These are phyloP conservation scores for Echiichthys vipera DNA, from an alignment of 2,797 vertebrate species.

Conservation along the genomic window DNA sequence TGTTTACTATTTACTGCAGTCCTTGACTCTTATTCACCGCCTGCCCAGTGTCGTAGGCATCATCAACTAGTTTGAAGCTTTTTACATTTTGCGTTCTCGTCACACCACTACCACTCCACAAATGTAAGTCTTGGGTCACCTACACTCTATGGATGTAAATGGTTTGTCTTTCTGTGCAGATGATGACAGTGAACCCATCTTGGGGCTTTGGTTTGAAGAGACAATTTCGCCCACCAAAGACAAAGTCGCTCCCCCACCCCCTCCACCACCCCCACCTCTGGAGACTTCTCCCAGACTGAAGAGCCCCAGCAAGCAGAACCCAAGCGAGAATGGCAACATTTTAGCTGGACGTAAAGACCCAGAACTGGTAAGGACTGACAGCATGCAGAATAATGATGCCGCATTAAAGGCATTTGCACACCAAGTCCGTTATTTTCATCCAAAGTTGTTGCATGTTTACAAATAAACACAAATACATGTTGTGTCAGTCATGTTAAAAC, in stretches of 20 bases:
- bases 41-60: slow-evolving; percentile 67
- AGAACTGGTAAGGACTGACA: slow-evolving; percentile 89
- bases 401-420: no score
- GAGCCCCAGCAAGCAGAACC: slow-evolving; percentile 94
- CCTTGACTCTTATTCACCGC: slow-evolving; percentile 56
- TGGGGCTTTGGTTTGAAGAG: slow-evolving; percentile 99
- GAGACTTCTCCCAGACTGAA: slow-evolving; percentile 95
- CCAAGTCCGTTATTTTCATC: no score
- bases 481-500: no score
- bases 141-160: slow-evolving; percentile 18
- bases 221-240: slow-evolving; percentile 99
- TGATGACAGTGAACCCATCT: slow-evolving; percentile 98
- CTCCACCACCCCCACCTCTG: slow-evolving; percentile 92
- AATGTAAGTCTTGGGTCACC: slow-evolving; percentile 22
- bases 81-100: slow-evolving; percentile 60
- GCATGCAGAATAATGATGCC: not conserved
- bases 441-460: no score
- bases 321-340: slow-evolving; percentile 96
- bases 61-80: slow-evolving; percentile 55
- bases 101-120: slow-evolving; percentile 37
- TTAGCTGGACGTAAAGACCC: slow-evolving; percentile 98
- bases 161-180: slow-evolving; percentile 81
- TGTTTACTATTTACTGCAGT: slow-evolving; percentile 55
- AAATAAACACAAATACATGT: no score
- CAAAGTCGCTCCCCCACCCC: slow-evolving; percentile 93